Conservation (phyloP, 2,888 invertebrate species). For the Pseudeuparius sepicola region DNA sequence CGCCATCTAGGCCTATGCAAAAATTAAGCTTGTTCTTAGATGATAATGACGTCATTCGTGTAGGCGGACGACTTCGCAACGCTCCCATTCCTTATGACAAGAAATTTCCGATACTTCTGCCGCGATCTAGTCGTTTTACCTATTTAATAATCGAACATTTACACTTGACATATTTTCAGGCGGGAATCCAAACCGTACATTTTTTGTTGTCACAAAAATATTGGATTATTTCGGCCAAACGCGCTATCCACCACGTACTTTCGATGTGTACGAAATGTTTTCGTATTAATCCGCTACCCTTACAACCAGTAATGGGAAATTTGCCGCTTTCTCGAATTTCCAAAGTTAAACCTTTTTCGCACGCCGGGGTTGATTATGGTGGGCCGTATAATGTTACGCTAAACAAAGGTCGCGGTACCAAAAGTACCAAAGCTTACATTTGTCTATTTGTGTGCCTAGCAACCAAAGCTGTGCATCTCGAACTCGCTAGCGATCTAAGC, state of each 20-base stretch:
- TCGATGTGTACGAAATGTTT: constrained; percentile 2
- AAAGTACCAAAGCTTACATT: constrained; percentile 14
- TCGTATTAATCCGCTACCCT: neutral
- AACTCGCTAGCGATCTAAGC: constrained; percentile 22
- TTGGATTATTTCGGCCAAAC: constrained; percentile 6
- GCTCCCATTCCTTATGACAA: neutral
- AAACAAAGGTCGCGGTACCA: constrained; percentile 12
- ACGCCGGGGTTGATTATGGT: constrained; percentile 20
- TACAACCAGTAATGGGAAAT: constrained; percentile 6
- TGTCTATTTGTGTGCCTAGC: constrained; percentile 23
- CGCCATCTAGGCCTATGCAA: neutral
- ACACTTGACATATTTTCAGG: constrained; percentile 5
- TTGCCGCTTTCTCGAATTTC: neutral
- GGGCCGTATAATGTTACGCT: constrained; percentile 17
- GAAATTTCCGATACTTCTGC: constrained; percentile 3
- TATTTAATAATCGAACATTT: neutral
- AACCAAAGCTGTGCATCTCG: constrained; percentile 25
- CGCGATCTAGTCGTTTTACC: neutral
- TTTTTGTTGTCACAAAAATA: constrained; percentile 1
- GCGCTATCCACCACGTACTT: neutral
- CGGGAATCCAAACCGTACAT: constrained; percentile 1
- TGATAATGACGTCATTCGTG: neutral
- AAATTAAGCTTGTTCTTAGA: constrained; percentile 2
- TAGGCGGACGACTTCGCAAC: no score
- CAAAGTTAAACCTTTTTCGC: constrained; percentile 18